These are phyloP conservation scores for Pseudomyrmex sp. DNA, from an alignment of 1,140 invertebrate genomes.

Conservation along the genomic window DNA sequence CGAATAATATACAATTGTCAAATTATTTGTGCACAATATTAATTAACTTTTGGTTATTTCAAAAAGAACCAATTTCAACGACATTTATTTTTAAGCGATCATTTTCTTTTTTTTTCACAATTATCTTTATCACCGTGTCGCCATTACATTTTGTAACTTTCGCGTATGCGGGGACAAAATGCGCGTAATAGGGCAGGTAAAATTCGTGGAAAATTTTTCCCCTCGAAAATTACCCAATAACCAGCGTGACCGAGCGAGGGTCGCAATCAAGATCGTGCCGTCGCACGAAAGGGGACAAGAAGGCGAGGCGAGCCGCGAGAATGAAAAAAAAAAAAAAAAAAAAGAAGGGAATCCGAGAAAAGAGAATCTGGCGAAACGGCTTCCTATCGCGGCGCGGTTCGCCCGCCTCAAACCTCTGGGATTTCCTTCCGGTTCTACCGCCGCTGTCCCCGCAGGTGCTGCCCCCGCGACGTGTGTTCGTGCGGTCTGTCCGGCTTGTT, in stretches of 20 bases:
- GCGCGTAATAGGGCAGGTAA: background rate
- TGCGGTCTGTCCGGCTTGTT: conserved; percentile 79
- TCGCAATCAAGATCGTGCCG: conserved; percentile 48
- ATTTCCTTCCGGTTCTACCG: background rate
- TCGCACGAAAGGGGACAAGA: conserved; percentile 70
- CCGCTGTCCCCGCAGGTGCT: conserved; percentile 49
- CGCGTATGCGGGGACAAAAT: background rate
- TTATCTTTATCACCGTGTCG: background rate
- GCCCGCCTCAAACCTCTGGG: background rate
- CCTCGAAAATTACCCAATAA: conserved; percentile 50
- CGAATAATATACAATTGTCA: background rate
- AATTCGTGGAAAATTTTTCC: conserved; percentile 52
- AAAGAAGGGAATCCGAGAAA: conserved; percentile 2
- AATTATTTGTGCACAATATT: background rate
- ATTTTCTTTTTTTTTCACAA: background rate
- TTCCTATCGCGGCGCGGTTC: background rate
- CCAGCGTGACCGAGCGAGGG: conserved; percentile 38
- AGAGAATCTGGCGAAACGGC: conserved; percentile 25
- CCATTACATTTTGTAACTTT: conserved; percentile 10
- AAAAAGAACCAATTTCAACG: background rate
- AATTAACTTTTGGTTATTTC: background rate
- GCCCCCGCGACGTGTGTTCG: conserved; percentile 65
- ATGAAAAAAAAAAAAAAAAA: background rate
- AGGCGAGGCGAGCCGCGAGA: conserved; percentile 7
- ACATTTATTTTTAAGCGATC: background rate